Evolutionary conservation across 2,113 vertebrate species (phyloP), one percentile per base, ranked within the genome.

Genomic region (Caranx ignobilis): DNA sequence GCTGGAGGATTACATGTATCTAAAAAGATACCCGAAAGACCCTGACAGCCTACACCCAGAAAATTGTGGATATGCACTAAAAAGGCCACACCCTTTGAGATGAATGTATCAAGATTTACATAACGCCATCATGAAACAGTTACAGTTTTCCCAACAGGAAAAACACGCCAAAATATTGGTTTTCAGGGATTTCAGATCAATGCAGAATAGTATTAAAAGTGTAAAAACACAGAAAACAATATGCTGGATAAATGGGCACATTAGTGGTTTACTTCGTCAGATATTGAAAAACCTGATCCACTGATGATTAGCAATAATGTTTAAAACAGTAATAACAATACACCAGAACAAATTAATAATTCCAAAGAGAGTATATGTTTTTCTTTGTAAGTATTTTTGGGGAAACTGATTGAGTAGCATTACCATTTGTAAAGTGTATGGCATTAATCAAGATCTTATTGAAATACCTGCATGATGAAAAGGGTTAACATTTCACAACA

Each of bases 51-150:
- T 21, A 26, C 13, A 52, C 13, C 21, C 19, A 45, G 32, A 43
- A 63, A 70, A 74, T 43, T 47, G 35, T 39, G 47, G 11, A 79
- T 80, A 34, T 34, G 21, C 45, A 81, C 32, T 31, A 6, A 76
- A 71, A 82, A 47, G 45, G 57, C 68, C 78, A 87, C 84, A 84
- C 80, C 69, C 78, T 69, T 76, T 60, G 35, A 77, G 71, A 79
- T 63, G 52, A 74, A 50, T 15, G 13, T 16, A 32, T 19, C 10
- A 64, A 79, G 18, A 39, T 79, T 72, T 37, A 64, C n/a, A 83
- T 48, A n/a, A 84, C 82, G 31, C 6, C n/a, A 41, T 31, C 15
- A 15, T n/a, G 12, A 55, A 52, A 68, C 5, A 21, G 48, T 8
- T 6, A 41, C 41, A 34, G 39, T 32, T 7, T 26, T 1, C 67